These are phyloP conservation scores for Eubasilissa regina DNA, from an alignment of 1,140 invertebrate species.

Conservation along the genomic window DNA sequence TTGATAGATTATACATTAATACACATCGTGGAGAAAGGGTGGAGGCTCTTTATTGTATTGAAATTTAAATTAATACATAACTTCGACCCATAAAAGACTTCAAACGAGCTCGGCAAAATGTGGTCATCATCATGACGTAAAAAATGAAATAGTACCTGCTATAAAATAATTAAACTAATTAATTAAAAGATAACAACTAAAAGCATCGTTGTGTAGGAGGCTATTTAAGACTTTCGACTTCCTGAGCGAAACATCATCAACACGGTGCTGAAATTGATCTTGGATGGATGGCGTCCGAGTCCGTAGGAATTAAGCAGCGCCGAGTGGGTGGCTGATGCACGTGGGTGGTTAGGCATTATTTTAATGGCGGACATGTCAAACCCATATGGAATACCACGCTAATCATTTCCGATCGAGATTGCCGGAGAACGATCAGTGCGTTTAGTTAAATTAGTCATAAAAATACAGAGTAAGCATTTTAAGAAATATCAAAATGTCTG, in stretches of 20 bases:
- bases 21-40: no score
- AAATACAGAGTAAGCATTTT: no score
- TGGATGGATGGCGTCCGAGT: not conserved
- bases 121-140: no score
- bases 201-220: not conserved
- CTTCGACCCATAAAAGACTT: no score
- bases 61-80: no score
- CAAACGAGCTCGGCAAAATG: no score
- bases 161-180: no score
- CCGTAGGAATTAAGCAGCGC: not conserved
- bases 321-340: not conserved
- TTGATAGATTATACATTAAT: no score
- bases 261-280: not conserved
- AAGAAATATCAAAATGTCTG: no score
- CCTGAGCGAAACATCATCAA: not conserved
- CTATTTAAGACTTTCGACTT: not conserved
- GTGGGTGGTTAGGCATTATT: constrained; percentile 8
- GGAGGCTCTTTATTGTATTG: no score
- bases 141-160: no score
- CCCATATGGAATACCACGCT: constrained; percentile 10
- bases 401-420: constrained; percentile 1
- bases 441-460: not conserved
- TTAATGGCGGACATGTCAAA: constrained; percentile 11
- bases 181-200: no score
- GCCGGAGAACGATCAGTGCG: constrained; percentile 1